Percentiles rank a stretch among this genome's conserved stretches.
Evolutionary conservation across 2,888 invertebrate species (phyloP).

Genomic region (Lordiphosa fenestrarum): DNA sequence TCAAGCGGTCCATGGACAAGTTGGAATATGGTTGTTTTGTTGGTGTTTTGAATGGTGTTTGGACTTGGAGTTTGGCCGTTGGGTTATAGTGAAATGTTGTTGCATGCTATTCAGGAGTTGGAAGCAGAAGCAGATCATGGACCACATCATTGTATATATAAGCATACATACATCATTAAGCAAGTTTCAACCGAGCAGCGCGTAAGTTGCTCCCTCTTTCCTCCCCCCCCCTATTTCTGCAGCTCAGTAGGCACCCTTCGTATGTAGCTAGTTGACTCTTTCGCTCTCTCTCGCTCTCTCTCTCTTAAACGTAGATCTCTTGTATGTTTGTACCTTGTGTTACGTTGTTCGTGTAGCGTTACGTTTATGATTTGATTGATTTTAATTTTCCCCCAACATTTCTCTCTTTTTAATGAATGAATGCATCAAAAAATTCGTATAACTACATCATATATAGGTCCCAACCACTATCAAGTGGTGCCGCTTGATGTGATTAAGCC

Average conservation of each 20-base stretch:
- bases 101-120: constrained; percentile 16
- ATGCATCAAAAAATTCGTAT: constrained; percentile 14
- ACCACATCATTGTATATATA: constrained; percentile 56
- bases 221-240: background rate
- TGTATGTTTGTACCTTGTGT: constrained; percentile 26
- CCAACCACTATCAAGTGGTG: constrained; percentile 82
- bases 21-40: background rate
- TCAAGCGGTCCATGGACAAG: constrained; percentile 12
- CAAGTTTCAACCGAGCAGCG: constrained; percentile 42
- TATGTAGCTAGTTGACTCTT: constrained; percentile 27
- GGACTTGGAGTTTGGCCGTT: constrained; percentile 30
- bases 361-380: constrained; percentile 32
- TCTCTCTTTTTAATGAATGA: constrained; percentile 48
- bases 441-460: constrained; percentile 64
- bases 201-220: constrained; percentile 44
- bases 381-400: constrained; percentile 39
- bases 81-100: constrained; percentile 15
- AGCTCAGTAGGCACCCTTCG: constrained; percentile 11
- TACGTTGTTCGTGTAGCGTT: constrained; percentile 13
- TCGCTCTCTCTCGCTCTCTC: constrained; percentile 1
- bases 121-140: constrained; percentile 31
- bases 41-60: constrained; percentile 21
- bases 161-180: constrained; percentile 23
- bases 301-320: constrained; percentile 14
- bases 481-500: constrained; percentile 82